Base-by-base conservation (phyloP, 2,113 vertebrate genomes). In the Dissostichus mawsoni region DNA sequence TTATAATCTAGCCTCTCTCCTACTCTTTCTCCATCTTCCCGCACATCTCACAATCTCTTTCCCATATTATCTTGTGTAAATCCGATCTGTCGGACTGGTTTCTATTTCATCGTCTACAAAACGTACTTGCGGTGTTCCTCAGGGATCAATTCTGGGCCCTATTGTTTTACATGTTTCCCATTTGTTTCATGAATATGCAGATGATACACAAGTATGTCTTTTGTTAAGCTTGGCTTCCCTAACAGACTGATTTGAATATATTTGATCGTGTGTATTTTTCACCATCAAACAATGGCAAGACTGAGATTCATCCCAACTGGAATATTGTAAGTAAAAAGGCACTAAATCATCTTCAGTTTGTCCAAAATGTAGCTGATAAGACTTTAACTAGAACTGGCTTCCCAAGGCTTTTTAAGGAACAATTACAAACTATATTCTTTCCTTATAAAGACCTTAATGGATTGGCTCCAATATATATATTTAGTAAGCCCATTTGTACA, bases 201-300 rank as follows among this genome's bases (percentile, higher is more conserved):
- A 69, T 52, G 58, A 79, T n/a, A 23, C n/a, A 23, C 45, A 47
- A 23, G n/a, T 56, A 52, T 70, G 47, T 62, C 5, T 18, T 23
- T 3, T 13, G 12, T 72, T 13, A 57, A 41, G 41, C 48, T 13
- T 62, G 4, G 23, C 18, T 62, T 17, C 41, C 23, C 13, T 11
- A 33, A 61, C 18, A 3, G 29, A 45, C 2, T 33, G 11, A 18
- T 47, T 62, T 61, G 3, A 61, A 1, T 18, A 71, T 48, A 11
- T 67, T 51, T 41, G 3, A 53, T 47, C 13, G 29, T 7, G 1
- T 17, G 4, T 48, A 10, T n/a, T 14, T 3, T 62, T 77, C 13
- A 18, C 23, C 11, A 58, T 11, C 1, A 33, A 45, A 51, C 11
- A 7, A 45, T 17, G 23, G 4, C 4, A 8, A 25, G 18, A 57